phyloP scores from a whole-genome alignment of 2,113 vertebrate species.

The Puntigrus tetrazona region DNA sequence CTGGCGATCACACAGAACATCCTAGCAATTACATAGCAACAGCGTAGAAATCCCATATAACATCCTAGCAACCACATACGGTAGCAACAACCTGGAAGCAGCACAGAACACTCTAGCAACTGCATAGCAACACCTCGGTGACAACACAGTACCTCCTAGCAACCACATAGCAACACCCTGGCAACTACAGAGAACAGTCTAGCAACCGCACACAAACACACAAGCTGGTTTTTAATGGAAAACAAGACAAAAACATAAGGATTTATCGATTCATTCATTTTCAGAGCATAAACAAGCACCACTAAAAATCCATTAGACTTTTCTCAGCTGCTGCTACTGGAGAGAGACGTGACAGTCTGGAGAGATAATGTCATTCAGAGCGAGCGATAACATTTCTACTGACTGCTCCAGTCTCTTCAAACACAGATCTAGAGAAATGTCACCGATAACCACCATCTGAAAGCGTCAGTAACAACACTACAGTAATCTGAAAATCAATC shows the following conservation, averaged over 20 bases:
- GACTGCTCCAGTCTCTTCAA: slow-evolving; percentile 1
- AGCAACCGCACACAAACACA: too few species aligned
- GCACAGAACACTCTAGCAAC: too few species aligned
- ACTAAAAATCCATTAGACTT: background rate
- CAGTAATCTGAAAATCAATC: background rate
- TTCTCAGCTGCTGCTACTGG: slow-evolving; percentile 67
- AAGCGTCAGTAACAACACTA: background rate
- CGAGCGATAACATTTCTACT: background rate
- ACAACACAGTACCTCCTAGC: too few species aligned
- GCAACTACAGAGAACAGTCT: too few species aligned
- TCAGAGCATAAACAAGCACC: background rate
- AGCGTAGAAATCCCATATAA: too few species aligned
- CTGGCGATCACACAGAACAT: too few species aligned
- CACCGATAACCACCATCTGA: background rate
- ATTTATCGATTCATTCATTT: too few species aligned
- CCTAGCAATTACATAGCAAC: too few species aligned
- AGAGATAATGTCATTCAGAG: slow-evolving; percentile 15
- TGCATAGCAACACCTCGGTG: too few species aligned
- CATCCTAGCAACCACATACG: too few species aligned
- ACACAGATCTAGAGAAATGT: background rate
- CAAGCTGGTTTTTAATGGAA: background rate
- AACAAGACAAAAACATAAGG: background rate
- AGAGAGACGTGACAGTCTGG: slow-evolving; percentile 49
- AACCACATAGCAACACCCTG: too few species aligned
- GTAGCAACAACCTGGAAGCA: too few species aligned